These are phyloP conservation scores for Alcedo quadribrachys DNA, from an alignment of 2,797 vertebrate genomes.

Conservation along the genomic window DNA sequence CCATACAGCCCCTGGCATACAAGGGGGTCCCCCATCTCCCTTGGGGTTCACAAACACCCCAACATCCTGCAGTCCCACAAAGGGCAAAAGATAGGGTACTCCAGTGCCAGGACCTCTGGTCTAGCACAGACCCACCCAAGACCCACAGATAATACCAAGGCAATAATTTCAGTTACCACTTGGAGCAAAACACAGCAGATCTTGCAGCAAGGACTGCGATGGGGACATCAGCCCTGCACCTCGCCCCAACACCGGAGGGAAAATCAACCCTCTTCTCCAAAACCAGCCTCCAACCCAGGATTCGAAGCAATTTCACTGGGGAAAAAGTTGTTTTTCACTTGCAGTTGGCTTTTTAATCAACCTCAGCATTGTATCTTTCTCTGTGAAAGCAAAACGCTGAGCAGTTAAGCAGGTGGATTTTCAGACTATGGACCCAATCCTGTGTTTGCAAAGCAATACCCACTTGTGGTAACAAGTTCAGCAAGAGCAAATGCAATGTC, in stretches of 20 bases:
- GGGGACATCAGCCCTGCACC: fast-evolving
- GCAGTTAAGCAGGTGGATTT: constrained; percentile 43
- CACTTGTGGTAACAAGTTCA: not conserved
- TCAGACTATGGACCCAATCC: not conserved
- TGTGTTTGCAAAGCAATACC: not conserved
- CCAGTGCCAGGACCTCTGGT: not conserved
- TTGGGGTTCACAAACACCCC: not conserved
- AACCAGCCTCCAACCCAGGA: not conserved
- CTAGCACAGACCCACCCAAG: not conserved
- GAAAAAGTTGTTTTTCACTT: not conserved
- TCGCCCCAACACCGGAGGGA: not conserved
- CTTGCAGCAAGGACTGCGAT: not conserved
- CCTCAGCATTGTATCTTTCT: not conserved
- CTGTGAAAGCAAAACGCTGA: not conserved
- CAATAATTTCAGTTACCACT: not conserved
- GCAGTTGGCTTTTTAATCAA: not conserved
- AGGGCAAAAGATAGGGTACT: fast-evolving
- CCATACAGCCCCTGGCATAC: not conserved
- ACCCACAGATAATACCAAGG: not conserved
- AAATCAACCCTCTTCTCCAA: not conserved
- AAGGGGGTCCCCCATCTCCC: fast-evolving
- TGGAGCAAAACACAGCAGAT: not conserved
- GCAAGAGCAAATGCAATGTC: not conserved
- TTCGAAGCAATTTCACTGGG: not conserved
- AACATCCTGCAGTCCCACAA: not conserved